Evolutionary conservation across 2,113 vertebrate genomes (phyloP).

Genomic region (Corapipo altera): DNA sequence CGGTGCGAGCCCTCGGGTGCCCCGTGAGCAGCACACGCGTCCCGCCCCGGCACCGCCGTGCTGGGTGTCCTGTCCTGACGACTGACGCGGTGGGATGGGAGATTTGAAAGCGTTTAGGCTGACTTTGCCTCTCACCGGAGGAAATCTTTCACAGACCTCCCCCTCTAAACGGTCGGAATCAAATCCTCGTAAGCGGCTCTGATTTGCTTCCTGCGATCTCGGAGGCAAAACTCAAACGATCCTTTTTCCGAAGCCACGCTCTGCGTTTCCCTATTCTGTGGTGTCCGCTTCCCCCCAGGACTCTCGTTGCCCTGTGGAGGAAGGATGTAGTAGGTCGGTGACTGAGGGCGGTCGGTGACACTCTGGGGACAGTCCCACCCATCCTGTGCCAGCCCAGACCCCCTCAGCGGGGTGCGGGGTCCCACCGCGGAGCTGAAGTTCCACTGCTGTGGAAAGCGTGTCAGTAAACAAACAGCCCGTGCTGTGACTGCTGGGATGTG

Average conservation of each 20-base stretch:
- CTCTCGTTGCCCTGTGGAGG: not conserved
- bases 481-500: not conserved
- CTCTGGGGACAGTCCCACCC: not conserved
- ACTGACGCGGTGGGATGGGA: not conserved
- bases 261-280: not conserved
- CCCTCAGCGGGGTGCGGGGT: not conserved
- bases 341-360: not conserved
- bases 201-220: not conserved
- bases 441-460: not conserved
- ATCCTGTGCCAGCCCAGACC: not conserved
- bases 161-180: not conserved
- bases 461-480: not conserved
- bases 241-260: not conserved
- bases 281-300: not conserved
- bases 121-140: not conserved
- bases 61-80: not conserved
- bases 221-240: not conserved
- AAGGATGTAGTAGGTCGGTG: slow-evolving; percentile 4
- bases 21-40: not conserved
- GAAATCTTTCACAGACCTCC: not conserved
- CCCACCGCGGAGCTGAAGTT: not conserved
- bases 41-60: too few species aligned
- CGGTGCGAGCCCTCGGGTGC: not conserved
- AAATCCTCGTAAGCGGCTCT: not conserved
- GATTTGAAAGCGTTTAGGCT: not conserved